Evolutionary conservation across 2,113 vertebrate species (phyloP), one percentile per base, ranked within the genome.

Genomic region (Carlito syrichta): DNA sequence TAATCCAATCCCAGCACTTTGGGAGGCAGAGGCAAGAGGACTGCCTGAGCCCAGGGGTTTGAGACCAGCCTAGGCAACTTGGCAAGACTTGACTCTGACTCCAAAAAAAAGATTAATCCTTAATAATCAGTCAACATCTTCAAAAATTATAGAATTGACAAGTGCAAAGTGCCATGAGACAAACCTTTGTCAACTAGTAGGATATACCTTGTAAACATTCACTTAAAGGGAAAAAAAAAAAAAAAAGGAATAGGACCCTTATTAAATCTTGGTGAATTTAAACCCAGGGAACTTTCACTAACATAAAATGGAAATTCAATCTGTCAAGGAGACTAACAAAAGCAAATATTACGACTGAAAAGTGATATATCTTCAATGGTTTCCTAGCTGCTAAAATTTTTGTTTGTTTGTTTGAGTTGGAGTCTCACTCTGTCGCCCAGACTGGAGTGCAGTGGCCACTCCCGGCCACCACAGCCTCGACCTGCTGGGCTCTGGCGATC

Each of bases 341-440:
- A 22, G 60, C 45, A 95, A 40, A 27, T 96, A 89, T 91, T 43
- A 89, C 56, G 97, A 77, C 5, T 83, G 38, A 89, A 83, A 86
- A 89, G 68, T 38, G 54, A 93, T 66, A 89, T 1, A 89, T 38
- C 35, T 52, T 95, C 81, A 94, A 84, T 45, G 45, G 88, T 86
- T 90, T 96, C 54, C 38, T 77, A 90, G 40, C n/a, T 94, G 85
- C 22, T 95, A 95, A 94, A 93, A 94, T 89, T 81, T 85, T n/a
- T n/a, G n/a, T n/a, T n/a, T n/a, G n/a, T n/a, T n/a, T n/a, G n/a
- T n/a, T n/a, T n/a, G n/a, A n/a, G n/a, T n/a, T n/a, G n/a, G n/a
- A n/a, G n/a, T n/a, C n/a, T n/a, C n/a, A n/a, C n/a, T n/a, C n/a
- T n/a, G n/a, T n/a, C n/a, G n/a, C n/a, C n/a, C n/a, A n/a, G n/a